Base-by-base conservation (phyloP, 2,797 vertebrate species). In the Enteromius unitaeniatus region DNA sequence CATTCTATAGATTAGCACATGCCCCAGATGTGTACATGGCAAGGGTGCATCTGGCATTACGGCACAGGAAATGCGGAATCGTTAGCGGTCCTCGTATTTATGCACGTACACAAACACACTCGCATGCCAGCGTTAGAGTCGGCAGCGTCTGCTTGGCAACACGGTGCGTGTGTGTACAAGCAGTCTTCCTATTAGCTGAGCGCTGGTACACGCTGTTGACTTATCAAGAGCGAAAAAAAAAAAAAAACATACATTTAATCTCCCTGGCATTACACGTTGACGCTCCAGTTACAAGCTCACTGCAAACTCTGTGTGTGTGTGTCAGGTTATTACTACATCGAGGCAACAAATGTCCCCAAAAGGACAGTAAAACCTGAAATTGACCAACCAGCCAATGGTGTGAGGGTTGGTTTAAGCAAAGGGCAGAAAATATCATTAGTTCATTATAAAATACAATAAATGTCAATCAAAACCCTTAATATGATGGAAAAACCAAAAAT, bases 171-270 rank as follows among this genome's bases (percentile, higher is more conserved):
- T 92, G 92, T 93, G 89, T 91, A 92, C 89, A 93, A 89, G 88
- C 90, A 88, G 91, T 93, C 92, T 92, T 88, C 91, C 90, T 92
- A 94, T 95, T 94, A 94, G 93, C 89, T 91, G 91, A 93, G 90
- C 83, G 86, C 88, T 90, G 91, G 89, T 88, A 94, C 77, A 87
- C 87, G 47, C 91, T 92, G 92, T 93, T 92, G 93, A 95, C 90
- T 94, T 93, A 92, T 92, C 87, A 81, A 83, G 89, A 91, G 91
- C 91, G 87, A 85, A 92, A 82, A 87, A 45, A 86, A 92, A 82
- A 87, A 40, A 9, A 84, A 93, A 92, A 89, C 89, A 91, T 89
- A 90, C 91, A 91, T 90, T 91, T 85, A 87, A 86, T 90, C 89
- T 91, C 86, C 88, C 64, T 86, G 69, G 70, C 53, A 68, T 84